Conservation (phyloP, 2,797 vertebrate species). For the Takifugu rubripes region DNA sequence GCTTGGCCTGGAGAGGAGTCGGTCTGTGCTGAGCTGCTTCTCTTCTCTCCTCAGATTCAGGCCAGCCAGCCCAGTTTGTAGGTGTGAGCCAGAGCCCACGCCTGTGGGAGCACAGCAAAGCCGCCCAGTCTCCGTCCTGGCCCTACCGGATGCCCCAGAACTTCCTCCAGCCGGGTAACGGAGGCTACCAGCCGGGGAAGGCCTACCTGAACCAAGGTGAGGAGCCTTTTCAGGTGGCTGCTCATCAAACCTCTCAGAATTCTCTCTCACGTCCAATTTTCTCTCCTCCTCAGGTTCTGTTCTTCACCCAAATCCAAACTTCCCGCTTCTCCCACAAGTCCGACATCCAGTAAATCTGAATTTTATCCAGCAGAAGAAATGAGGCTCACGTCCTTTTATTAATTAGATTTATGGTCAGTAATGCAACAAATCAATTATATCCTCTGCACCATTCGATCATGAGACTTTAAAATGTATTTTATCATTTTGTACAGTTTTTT, state of each 20-base stretch:
- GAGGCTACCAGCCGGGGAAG: constrained; percentile 91
- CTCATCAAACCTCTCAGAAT: neutral
- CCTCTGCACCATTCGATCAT: constrained; percentile 81
- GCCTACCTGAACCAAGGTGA: constrained; percentile 90
- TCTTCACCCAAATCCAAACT: constrained; percentile 87
- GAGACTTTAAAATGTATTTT: constrained; percentile 87
- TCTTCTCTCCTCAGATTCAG: constrained; percentile 75
- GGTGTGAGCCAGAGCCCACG: constrained; percentile 81
- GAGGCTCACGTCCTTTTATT: constrained; percentile 65
- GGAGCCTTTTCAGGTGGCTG: neutral
- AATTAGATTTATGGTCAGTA: constrained; percentile 48
- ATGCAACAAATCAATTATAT: constrained; percentile 53
- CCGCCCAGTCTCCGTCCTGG: constrained; percentile 88
- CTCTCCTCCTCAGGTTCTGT: constrained; percentile 79
- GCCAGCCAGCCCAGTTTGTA: constrained; percentile 85
- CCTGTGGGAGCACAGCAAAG: constrained; percentile 86
- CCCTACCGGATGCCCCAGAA: constrained; percentile 91
- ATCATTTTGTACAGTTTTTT: constrained; percentile 99
- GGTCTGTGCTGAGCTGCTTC: neutral
- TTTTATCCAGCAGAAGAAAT: constrained; percentile 98
- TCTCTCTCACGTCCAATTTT: neutral
- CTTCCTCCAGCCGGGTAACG: constrained; percentile 91
- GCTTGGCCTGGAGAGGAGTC: too few relatives aligned
- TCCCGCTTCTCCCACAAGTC: constrained; percentile 88
- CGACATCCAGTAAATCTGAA: constrained; percentile 88